These are phyloP conservation scores for Hylaea fasciaria DNA, from an alignment of 2,888 invertebrate species.

Conservation along the genomic window DNA sequence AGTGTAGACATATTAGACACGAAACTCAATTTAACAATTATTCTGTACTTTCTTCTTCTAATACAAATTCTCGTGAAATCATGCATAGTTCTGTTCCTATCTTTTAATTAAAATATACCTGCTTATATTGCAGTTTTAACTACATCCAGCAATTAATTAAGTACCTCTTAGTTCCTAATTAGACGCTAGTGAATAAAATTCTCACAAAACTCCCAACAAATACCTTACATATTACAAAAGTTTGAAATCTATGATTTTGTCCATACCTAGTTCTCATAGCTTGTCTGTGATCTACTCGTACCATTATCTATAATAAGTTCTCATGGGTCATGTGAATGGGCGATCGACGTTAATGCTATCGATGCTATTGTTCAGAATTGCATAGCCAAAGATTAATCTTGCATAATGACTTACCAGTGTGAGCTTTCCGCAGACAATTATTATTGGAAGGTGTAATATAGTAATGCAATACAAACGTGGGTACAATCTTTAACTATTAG, in stretches of 20 bases:
- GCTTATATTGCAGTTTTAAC: no score
- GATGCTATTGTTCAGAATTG: slow-evolving; percentile 6
- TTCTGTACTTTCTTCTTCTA: no score
- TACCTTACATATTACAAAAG: slow-evolving; percentile 2
- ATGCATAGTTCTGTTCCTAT: no score
- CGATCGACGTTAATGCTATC: not conserved
- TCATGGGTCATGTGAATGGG: slow-evolving; percentile 13
- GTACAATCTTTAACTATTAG: no score
- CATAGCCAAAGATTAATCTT: not conserved
- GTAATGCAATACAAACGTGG: no score
- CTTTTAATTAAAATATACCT: no score
- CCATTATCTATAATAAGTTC: slow-evolving; percentile 12
- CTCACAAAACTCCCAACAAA: not conserved
- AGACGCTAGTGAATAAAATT: not conserved
- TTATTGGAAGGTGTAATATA: no score
- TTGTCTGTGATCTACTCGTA: slow-evolving; percentile 5
- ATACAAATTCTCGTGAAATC: no score
- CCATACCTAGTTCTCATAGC: slow-evolving; percentile 1
- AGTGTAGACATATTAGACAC: no score
- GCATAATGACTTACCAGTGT: not conserved
- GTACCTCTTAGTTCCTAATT: not conserved
- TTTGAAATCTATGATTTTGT: slow-evolving; percentile 2
- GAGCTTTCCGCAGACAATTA: no score
- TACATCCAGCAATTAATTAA: no score
- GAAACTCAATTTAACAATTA: no score